Conservation (phyloP, 2,888 invertebrate species). For the Drosophila ezoana region DNA sequence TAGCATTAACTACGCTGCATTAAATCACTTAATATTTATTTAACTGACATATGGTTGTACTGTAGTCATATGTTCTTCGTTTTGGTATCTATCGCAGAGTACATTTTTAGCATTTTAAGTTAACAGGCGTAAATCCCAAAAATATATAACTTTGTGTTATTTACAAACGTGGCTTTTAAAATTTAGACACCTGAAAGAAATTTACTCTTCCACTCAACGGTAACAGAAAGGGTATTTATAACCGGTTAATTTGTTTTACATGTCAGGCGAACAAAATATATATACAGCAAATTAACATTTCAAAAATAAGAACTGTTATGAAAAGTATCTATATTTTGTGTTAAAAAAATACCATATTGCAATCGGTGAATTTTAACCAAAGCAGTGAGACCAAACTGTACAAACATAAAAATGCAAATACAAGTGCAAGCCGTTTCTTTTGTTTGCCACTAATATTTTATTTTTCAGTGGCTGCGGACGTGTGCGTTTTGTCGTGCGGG, state of each 20-base stretch:
- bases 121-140: no score
- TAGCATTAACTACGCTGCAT: not conserved
- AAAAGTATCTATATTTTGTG: not conserved
- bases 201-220: no score
- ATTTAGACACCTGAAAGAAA: not conserved
- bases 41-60: not conserved
- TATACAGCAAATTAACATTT: not conserved
- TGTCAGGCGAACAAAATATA: not conserved
- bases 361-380: not conserved
- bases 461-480: conserved; percentile 55
- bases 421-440: conserved; percentile 9
- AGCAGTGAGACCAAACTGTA: conserved; percentile 32
- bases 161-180: not conserved
- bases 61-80: not conserved
- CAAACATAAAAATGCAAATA: conserved; percentile 24
- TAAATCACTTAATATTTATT: not conserved
- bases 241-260: not conserved
- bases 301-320: not conserved
- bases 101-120: not conserved
- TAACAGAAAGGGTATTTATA: not conserved
- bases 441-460: conserved; percentile 51
- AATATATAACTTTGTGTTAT: no score
- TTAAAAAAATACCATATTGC: conserved; percentile 16
- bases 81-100: not conserved
- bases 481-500: conserved; percentile 54